Percentiles rank a stretch among this genome's conserved stretches.
Evolutionary conservation across 2,113 vertebrate species (phyloP).

Genomic region (Lampris megalopsis): DNA sequence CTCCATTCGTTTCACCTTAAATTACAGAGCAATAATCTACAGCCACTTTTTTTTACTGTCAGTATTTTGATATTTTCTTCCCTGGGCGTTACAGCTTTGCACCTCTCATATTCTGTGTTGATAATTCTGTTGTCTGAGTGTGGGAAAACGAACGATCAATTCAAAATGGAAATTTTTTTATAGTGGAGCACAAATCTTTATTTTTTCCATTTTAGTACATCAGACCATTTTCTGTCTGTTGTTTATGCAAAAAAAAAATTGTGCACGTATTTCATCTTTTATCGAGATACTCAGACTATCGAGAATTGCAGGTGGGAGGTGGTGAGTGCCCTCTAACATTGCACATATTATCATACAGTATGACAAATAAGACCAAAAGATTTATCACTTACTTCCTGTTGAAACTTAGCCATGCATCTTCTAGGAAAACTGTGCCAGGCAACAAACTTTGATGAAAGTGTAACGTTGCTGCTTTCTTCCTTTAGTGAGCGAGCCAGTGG

Average conservation of each 20-base stretch:
- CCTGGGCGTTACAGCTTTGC: slow-evolving; percentile 12
- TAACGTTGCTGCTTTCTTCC: slow-evolving; percentile 80
- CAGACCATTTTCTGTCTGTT: not conserved
- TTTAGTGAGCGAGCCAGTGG: slow-evolving; percentile 86
- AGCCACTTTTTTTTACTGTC: slow-evolving; percentile 4
- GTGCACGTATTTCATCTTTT: slow-evolving; percentile 51
- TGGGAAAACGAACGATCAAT: not conserved
- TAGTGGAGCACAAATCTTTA: slow-evolving; percentile 10
- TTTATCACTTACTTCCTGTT: not conserved
- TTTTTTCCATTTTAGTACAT: not conserved
- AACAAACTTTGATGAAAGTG: slow-evolving; percentile 39
- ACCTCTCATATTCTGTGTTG: not conserved
- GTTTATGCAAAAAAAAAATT: slow-evolving; percentile 8
- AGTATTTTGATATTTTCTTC: slow-evolving; percentile 9
- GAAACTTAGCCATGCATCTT: not conserved
- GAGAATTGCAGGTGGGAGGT: slow-evolving; percentile 42
- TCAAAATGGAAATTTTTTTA: slow-evolving; percentile 4
- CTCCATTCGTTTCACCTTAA: not conserved
- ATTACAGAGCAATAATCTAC: slow-evolving; percentile 7
- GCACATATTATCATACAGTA: slow-evolving; percentile 5
- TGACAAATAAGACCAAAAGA: slow-evolving; percentile 6
- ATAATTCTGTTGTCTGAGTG: too few species aligned
- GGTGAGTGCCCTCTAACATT: slow-evolving; percentile 44
- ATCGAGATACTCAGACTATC: slow-evolving; percentile 39
- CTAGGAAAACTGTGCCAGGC: slow-evolving; percentile 11